Evolutionary conservation across 2,888 invertebrate genomes (phyloP).

Genomic region (Temnothorax rugatulus): DNA sequence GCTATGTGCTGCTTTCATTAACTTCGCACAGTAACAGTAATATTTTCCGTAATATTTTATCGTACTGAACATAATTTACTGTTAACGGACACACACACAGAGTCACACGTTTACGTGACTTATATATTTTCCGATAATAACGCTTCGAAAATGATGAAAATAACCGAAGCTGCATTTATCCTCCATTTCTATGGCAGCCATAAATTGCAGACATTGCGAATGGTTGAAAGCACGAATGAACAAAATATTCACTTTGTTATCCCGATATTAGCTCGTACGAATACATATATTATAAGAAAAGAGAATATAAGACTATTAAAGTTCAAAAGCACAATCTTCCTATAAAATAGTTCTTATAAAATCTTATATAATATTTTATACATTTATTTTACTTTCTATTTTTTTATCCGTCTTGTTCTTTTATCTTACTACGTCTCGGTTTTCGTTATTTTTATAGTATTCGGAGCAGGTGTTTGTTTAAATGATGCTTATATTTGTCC

Average conservation of each 20-base stretch:
- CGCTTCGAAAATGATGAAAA: background rate
- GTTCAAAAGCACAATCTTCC: background rate
- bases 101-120: background rate
- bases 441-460: background rate
- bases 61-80: slow-evolving; percentile 3
- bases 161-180: background rate
- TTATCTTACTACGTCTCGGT: background rate
- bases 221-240: slow-evolving; percentile 2
- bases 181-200: background rate
- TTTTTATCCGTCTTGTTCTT: background rate
- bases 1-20: background rate
- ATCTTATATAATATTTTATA: background rate
- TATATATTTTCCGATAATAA: slow-evolving; percentile 3
- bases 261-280: background rate
- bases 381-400: background rate
- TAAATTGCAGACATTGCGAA: background rate
- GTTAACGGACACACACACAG: background rate
- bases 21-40: background rate
- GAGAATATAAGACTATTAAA: background rate
- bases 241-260: slow-evolving; percentile 4
- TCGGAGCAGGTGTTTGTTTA: background rate
- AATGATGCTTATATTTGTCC: background rate
- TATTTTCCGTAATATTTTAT: slow-evolving; percentile 7
- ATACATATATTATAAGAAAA: background rate
- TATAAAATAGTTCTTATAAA: background rate